These are phyloP conservation scores for Thumatha senex DNA, from an alignment of 2,888 invertebrate species.

Conservation along the genomic window DNA sequence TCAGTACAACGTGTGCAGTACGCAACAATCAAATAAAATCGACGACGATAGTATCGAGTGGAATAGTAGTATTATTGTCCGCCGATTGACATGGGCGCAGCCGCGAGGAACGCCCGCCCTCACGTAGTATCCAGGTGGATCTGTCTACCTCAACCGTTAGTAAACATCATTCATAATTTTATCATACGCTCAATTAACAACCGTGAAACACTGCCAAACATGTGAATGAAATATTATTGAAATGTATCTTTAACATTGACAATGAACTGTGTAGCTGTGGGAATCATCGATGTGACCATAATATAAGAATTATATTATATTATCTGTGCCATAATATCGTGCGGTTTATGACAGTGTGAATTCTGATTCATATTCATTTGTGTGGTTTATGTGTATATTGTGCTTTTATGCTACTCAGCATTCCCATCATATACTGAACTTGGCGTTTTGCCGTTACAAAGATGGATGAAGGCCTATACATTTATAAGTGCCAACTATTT, in stretches of 20 bases:
- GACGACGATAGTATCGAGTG: slow-evolving; percentile 57
- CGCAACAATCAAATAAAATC: slow-evolving; percentile 77
- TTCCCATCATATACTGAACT: slow-evolving; percentile 39
- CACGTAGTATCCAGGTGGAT: slow-evolving; percentile 80
- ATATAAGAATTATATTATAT: not conserved
- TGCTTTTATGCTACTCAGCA: not conserved
- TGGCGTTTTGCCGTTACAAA: slow-evolving; percentile 56
- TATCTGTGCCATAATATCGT: no score
- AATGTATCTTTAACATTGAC: slow-evolving; percentile 16
- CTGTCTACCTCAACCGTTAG: slow-evolving; percentile 74
- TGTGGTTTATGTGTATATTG: no score
- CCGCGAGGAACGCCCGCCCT: slow-evolving; percentile 77
- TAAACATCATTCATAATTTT: slow-evolving; percentile 39
- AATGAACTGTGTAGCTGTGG: slow-evolving; percentile 12
- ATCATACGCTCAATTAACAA: slow-evolving; percentile 19
- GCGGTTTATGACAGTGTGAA: no score
- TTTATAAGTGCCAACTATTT: slow-evolving; percentile 65
- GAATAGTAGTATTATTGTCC: slow-evolving; percentile 63
- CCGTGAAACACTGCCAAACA: slow-evolving; percentile 29
- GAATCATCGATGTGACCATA: slow-evolving; percentile 4
- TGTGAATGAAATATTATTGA: slow-evolving; percentile 11
- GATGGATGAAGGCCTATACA: slow-evolving; percentile 56
- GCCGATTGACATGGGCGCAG: slow-evolving; percentile 77
- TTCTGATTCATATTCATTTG: no score
- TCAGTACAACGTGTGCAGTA: slow-evolving; percentile 68